Conservation (phyloP, 2,113 vertebrate genomes). For the Hepsetus odoe region DNA sequence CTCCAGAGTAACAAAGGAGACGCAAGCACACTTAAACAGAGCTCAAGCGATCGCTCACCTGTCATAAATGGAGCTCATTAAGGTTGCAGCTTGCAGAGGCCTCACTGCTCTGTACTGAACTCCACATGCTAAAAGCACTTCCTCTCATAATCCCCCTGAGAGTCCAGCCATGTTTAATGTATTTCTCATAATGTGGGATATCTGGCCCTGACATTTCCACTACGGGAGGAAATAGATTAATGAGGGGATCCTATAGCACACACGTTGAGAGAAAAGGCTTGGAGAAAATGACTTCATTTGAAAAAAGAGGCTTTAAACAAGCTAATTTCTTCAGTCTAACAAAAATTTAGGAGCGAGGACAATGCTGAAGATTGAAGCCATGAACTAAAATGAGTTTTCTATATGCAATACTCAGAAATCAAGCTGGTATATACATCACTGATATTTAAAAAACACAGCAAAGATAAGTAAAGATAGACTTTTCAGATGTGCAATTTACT, state of each 20-base stretch:
- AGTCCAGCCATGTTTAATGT: constrained; percentile 53
- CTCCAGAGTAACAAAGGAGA: neutral
- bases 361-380: neutral
- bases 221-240: constrained; percentile 58
- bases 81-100: constrained; percentile 1
- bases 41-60: constrained; percentile 33
- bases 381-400: neutral
- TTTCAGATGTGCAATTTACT: no score
- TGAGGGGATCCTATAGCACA: constrained; percentile 57
- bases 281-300: neutral
- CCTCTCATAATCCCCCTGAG: constrained; percentile 27
- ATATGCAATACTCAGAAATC: no score
- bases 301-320: neutral
- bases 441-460: no score
- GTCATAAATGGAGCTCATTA: constrained; percentile 45
- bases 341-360: neutral
- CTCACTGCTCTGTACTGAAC: constrained; percentile 21
- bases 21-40: constrained; percentile 19
- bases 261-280: constrained; percentile 1
- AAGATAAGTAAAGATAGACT: no score
- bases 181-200: constrained; percentile 61
- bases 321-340: neutral
- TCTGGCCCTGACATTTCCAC: constrained; percentile 57
- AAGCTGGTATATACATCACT: no score
- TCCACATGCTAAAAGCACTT: constrained; percentile 36